A percentile compares a stretch with the other conserved stretches of the same genome.
Conservation (phyloP, 2,797 vertebrate species). For the Notolabrus celidotus region DNA sequence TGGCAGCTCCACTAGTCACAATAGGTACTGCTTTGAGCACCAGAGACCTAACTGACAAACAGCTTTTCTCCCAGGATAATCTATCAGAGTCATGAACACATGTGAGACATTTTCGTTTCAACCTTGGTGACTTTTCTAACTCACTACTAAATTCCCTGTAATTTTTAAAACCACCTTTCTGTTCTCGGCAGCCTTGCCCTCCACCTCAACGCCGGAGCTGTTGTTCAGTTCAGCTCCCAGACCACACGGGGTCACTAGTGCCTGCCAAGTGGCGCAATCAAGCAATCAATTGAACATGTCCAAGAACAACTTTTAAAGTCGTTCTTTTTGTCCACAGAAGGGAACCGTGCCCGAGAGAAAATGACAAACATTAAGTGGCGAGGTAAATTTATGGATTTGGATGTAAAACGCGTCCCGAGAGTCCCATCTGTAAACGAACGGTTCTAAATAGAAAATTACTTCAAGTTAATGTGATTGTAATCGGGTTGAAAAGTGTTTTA, state of each 20-base stretch:
- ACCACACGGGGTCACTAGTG: constrained; percentile 82
- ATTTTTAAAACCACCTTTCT: not conserved
- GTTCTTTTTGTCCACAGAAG: constrained; percentile 8
- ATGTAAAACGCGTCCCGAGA: not conserved
- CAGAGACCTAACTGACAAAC: no score
- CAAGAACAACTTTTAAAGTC: constrained; percentile 59
- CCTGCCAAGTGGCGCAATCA: constrained; percentile 60
- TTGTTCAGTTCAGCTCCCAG: constrained; percentile 5
- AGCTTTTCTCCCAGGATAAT: no score
- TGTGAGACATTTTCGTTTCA: not conserved
- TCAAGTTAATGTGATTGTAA: not conserved
- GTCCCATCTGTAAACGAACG: not conserved
- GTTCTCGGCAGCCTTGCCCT: not conserved
- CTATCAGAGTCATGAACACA: not conserved
- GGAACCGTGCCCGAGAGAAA: not conserved
- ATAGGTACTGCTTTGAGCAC: no score
- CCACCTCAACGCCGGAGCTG: not conserved
- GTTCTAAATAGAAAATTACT: not conserved
- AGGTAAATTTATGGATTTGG: not conserved
- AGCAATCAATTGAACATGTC: constrained; percentile 34
- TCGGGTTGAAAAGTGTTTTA: not conserved
- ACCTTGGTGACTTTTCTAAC: not conserved
- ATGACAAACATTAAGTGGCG: not conserved
- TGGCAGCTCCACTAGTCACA: no score
- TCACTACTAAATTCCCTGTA: no score